Evolutionary conservation across 2,113 vertebrate genomes (phyloP), one percentile per base, ranked within the genome.

Genomic region (Otis tarda): DNA sequence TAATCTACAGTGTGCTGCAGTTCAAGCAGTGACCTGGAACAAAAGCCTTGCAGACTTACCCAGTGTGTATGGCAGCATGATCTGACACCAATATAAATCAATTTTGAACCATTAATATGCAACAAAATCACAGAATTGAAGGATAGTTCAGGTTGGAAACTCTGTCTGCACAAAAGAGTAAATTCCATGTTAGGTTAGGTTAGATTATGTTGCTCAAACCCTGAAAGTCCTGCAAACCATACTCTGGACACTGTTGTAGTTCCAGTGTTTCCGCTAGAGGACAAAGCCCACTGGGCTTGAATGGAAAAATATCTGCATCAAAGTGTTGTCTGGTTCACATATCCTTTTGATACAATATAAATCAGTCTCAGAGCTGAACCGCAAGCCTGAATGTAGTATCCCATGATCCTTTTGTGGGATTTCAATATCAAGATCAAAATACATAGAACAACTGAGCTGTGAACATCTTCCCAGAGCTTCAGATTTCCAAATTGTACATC

Each of bases 401-500:
- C 35, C 70, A 14, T 30, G 33, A 64, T 28, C 35, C 18, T 69
- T 83, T 69, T 47, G 14, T 53, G 28, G 28, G n/a, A 56, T 88
- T 92, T 88, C 53, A 59, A 16, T 56, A 43, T 71, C 56, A 73
- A 87, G 50, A 81, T 81, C 53, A 81, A 91, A 94, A 91, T 53
- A 76, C 17, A n/a, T 6, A 8, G 70, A 59, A 68, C 56, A 85
- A 7, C 10, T 6, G 86, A 86, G 49, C 27, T 52, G 17, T 33
- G n/a, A 89, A 35, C 20, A 30, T 55, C 25, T 56, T 27, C 19
- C 13, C 45, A 64, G 45, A 83, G 25, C 11, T 41, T 24, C 41
- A 45, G 47, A 37, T 82, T 28, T 79, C n/a, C 31, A 78, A 63
- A 79, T 86, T 49, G 10, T 59, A 6, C 21, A 12, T 45, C 21